Conservation (phyloP, 2,113 vertebrate genomes). For the Labeo rohita region DNA sequence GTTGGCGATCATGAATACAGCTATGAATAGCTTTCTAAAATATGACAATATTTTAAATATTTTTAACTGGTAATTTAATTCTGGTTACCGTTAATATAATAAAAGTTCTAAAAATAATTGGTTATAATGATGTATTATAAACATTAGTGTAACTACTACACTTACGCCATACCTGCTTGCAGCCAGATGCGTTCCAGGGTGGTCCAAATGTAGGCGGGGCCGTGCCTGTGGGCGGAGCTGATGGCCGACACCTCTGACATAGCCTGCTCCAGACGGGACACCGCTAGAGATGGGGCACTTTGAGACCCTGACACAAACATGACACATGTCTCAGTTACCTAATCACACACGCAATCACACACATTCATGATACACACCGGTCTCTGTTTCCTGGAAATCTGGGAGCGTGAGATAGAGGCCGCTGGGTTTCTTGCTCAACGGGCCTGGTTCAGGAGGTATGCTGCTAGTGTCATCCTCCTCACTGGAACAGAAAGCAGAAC, state of each 20-base stretch:
- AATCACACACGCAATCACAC: background rate
- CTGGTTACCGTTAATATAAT: background rate
- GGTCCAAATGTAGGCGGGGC: slow-evolving; percentile 90
- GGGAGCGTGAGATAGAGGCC: slow-evolving; percentile 88
- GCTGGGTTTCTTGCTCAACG: slow-evolving; percentile 79
- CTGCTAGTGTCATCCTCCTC: slow-evolving; percentile 90
- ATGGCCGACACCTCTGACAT: slow-evolving; percentile 90
- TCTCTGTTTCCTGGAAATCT: slow-evolving; percentile 88
- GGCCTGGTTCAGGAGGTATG: slow-evolving; percentile 74
- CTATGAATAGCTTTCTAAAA: background rate
- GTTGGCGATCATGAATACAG: background rate
- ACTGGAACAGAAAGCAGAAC: slow-evolving; percentile 74
- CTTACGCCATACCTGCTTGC: slow-evolving; percentile 82
- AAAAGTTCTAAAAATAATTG: background rate
- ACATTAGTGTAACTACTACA: background rate
- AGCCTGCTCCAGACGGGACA: slow-evolving; percentile 91
- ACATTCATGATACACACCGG: slow-evolving; percentile 72
- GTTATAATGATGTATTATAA: background rate
- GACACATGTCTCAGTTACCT: background rate
- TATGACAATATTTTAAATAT: background rate
- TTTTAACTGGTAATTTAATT: background rate
- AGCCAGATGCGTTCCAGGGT: slow-evolving; percentile 95
- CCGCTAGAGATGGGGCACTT: slow-evolving; percentile 86
- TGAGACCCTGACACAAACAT: slow-evolving; percentile 79
- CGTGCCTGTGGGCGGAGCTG: slow-evolving; percentile 85